phyloP scores from a whole-genome alignment of 2,113 vertebrate genomes.

The Pelecanoides urinatrix region DNA sequence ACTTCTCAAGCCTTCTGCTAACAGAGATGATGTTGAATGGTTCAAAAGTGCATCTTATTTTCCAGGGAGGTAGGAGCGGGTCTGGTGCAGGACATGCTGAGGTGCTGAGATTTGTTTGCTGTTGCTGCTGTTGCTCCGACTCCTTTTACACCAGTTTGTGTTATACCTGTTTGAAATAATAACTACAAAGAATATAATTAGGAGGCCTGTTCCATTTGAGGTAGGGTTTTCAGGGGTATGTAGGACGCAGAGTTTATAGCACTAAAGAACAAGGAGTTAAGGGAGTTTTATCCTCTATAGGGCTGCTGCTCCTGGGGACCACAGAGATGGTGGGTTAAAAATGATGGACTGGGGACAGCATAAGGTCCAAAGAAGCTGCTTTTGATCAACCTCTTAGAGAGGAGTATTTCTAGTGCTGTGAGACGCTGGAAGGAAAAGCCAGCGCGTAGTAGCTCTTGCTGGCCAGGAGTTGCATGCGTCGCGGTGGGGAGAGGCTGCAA shows the following conservation, averaged over 20 bases:
- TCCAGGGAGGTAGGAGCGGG: accelerated
- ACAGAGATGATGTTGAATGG: not conserved
- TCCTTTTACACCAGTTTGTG: not conserved
- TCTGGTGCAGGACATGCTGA: not conserved
- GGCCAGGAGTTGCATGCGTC: accelerated
- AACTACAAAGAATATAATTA: not conserved
- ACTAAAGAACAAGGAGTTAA: not conserved
- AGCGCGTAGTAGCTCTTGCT: not conserved
- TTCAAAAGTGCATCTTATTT: not conserved
- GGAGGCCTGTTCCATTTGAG: not conserved
- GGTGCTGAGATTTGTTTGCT: not conserved
- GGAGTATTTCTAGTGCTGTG: not conserved
- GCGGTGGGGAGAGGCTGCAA: not conserved
- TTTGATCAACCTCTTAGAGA: not conserved
- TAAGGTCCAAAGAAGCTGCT: not conserved
- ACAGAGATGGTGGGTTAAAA: not conserved
- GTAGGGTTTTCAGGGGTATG: not conserved
- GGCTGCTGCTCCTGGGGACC: not conserved
- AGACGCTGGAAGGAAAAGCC: not conserved
- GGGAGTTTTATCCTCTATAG: not conserved
- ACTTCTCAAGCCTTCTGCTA: not conserved
- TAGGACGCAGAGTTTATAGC: not conserved
- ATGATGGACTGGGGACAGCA: not conserved
- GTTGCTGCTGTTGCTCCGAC: not conserved
- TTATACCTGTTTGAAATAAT: not conserved